These are phyloP conservation scores for Chrysomela aeneicollis DNA, from an alignment of 2,888 invertebrate genomes.

Conservation along the genomic window DNA sequence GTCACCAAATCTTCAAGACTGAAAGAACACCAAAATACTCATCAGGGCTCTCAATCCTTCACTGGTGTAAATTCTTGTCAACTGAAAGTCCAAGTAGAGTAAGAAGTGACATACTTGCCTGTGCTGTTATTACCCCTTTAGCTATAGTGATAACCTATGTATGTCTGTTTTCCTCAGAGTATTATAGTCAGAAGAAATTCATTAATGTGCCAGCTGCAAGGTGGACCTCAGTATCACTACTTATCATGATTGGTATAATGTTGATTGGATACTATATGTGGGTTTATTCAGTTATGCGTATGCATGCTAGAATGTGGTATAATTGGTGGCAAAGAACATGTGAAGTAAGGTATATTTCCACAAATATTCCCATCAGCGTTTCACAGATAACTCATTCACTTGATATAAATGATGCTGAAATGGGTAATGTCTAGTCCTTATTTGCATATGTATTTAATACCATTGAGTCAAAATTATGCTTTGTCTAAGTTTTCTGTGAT, in stretches of 20 bases:
- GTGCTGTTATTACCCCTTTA: slow-evolving; percentile 67
- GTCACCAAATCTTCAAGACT: slow-evolving; percentile 72
- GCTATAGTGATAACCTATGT: slow-evolving; percentile 64
- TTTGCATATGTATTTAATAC: too few species aligned
- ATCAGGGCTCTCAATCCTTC: slow-evolving; percentile 64
- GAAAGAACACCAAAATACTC: slow-evolving; percentile 70
- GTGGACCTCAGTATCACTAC: slow-evolving; percentile 62
- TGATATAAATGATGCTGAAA: slow-evolving; percentile 6
- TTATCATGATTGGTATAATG: slow-evolving; percentile 63
- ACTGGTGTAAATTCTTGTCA: slow-evolving; percentile 65
- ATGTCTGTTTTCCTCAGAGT: slow-evolving; percentile 64
- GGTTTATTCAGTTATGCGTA: slow-evolving; percentile 62
- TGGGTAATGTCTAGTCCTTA: neutral
- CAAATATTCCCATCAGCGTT: neutral
- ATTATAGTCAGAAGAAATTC: slow-evolving; percentile 62
- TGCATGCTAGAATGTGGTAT: slow-evolving; percentile 65
- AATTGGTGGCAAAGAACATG: slow-evolving; percentile 67
- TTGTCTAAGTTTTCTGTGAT: too few species aligned
- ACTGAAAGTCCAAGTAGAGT: slow-evolving; percentile 54
- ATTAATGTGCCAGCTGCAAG: slow-evolving; percentile 61
- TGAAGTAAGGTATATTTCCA: slow-evolving; percentile 57
- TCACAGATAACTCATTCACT: neutral
- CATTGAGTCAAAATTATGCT: too few species aligned
- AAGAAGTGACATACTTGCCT: slow-evolving; percentile 65
- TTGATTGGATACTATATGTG: slow-evolving; percentile 64